Evolutionary conservation across 2,113 vertebrate species (phyloP).

Genomic region (Ailuropoda melanoleuca): DNA sequence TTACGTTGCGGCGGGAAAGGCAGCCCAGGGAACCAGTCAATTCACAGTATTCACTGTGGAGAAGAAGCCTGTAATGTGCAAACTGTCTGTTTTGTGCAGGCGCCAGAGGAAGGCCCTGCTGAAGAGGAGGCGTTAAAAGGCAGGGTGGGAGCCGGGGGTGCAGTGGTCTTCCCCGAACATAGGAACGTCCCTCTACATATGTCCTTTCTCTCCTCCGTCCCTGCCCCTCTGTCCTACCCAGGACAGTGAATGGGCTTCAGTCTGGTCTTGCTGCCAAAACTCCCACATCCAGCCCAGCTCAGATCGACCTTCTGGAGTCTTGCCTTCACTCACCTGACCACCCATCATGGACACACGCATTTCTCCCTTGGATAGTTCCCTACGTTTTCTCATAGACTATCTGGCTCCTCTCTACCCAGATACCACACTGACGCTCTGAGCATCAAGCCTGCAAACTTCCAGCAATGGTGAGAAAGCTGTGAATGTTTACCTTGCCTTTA

Average conservation of each 20-base stretch:
- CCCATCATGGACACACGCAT: fast-evolving
- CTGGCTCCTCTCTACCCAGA: not conserved
- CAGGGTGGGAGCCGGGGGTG: not conserved
- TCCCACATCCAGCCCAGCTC: not conserved
- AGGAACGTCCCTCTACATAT: too few species aligned
- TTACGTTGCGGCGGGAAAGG: not conserved
- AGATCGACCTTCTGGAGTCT: not conserved
- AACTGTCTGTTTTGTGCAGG: too few species aligned
- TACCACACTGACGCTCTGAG: not conserved
- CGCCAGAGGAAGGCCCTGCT: not conserved
- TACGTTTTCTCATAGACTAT: not conserved
- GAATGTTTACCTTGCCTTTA: too few species aligned
- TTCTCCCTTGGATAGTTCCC: not conserved
- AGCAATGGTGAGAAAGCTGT: not conserved
- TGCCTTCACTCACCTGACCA: not conserved
- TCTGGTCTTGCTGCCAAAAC: not conserved
- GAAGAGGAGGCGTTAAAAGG: not conserved
- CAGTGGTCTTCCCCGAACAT: not conserved
- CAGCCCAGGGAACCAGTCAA: not conserved
- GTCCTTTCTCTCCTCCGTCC: too few species aligned
- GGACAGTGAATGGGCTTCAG: not conserved
- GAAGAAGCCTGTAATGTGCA: not conserved
- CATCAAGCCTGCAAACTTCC: too few species aligned
- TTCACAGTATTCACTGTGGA: too few species aligned
- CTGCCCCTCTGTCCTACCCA: not conserved